phyloP scores from a whole-genome alignment of 2,888 invertebrate species.

The Clistopyga incitator region DNA sequence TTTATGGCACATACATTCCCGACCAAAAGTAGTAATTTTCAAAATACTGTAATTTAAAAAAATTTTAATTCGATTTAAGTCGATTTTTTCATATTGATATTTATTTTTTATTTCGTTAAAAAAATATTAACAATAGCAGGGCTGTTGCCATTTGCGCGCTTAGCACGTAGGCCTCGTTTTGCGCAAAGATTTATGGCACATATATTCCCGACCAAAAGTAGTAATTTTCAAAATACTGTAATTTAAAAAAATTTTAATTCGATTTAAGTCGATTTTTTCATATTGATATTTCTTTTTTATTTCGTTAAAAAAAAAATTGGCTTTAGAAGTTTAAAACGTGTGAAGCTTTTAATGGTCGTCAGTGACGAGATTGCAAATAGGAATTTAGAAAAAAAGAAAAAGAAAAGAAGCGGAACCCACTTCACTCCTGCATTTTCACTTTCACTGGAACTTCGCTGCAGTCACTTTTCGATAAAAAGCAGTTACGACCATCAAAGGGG shows the following conservation, averaged over 20 bases:
- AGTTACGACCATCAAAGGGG: conserved; percentile 3
- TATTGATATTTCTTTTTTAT: not conserved
- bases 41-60: no score
- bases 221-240: no score
- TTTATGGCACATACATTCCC: not conserved
- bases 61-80: no score
- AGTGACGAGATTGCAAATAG: not conserved
- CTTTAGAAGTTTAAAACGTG: not conserved
- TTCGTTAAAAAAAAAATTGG: not conserved
- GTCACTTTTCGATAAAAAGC: conserved; percentile 17
- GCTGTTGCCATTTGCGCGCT: not conserved
- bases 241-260: no score
- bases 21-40: no score
- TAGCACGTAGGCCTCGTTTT: conserved; percentile 30
- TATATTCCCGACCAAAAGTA: not conserved
- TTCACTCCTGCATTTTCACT: not conserved
- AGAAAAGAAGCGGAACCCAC: not conserved
- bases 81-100: no score
- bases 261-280: conserved; percentile 1
- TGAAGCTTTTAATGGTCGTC: not conserved
- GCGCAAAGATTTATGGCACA: conserved; percentile 5
- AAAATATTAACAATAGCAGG: conserved; percentile 20
- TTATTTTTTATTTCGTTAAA: no score
- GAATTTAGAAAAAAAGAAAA: not conserved
- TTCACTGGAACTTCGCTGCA: not conserved